A percentile compares a stretch with the other conserved stretches of the same genome.
phyloP scores from a whole-genome alignment of 2,888 invertebrate genomes.

The Choristoneura rosaceana region DNA sequence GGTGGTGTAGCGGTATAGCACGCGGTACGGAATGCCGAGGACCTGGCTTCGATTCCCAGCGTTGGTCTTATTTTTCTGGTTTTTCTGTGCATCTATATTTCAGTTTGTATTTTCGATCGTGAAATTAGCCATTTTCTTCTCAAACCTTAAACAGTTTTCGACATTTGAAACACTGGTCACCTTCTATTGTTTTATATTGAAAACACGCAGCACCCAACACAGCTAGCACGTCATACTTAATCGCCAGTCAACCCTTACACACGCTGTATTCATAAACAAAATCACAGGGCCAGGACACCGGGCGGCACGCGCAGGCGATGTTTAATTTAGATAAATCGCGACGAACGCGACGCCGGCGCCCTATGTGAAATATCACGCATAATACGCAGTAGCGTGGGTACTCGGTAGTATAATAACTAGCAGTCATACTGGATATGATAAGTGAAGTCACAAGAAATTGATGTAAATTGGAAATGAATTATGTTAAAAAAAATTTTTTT shows the following conservation, averaged over 20 bases:
- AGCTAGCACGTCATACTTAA: slow-evolving; percentile 3
- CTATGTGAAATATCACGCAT: slow-evolving; percentile 82
- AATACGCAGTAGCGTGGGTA: slow-evolving; percentile 55
- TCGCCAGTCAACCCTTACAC: slow-evolving; percentile 46
- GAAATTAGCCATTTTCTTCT: neutral
- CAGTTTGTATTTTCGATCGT: too few relatives aligned
- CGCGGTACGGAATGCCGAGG: too few relatives aligned
- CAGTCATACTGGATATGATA: slow-evolving; percentile 1
- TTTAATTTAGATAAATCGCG: slow-evolving; percentile 86
- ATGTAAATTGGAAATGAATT: neutral
- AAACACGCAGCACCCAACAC: neutral
- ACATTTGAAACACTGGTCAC: neutral
- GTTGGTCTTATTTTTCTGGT: too few relatives aligned
- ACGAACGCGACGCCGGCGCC: slow-evolving; percentile 67
- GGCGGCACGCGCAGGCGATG: slow-evolving; percentile 73
- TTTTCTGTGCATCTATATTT: too few relatives aligned
- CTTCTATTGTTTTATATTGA: neutral
- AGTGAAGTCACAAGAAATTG: neutral
- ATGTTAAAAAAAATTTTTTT: neutral
- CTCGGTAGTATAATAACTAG: neutral
- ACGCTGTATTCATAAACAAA: slow-evolving; percentile 62
- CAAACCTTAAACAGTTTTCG: neutral
- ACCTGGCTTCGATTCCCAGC: too few relatives aligned
- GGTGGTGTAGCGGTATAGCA: too few relatives aligned
- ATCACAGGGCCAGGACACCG: slow-evolving; percentile 66